A percentile compares a stretch with the other conserved stretches of the same genome.
Evolutionary conservation across 2,888 invertebrate species (phyloP).

Genomic region (Entomobrya proxima): DNA sequence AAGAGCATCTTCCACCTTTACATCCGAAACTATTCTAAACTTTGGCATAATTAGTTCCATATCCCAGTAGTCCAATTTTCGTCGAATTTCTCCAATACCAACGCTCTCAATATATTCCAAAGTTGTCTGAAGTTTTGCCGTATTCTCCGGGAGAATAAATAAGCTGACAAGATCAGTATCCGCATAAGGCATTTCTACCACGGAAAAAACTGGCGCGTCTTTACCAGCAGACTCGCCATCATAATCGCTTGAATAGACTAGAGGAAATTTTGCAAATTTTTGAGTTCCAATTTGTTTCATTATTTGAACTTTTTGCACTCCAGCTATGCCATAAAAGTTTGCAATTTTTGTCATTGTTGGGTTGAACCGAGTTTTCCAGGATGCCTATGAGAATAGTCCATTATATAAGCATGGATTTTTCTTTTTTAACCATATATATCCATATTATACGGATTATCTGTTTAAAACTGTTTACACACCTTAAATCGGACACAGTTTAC

Average conservation of each 20-base stretch:
- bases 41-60: slow-evolving; percentile 35
- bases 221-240: background rate
- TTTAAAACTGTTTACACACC: background rate
- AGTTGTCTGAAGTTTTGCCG: background rate
- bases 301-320: slow-evolving; percentile 38
- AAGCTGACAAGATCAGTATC: background rate
- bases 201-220: background rate
- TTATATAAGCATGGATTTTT: background rate
- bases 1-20: slow-evolving; percentile 19
- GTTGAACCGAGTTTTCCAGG: slow-evolving; percentile 26
- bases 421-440: background rate
- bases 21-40: slow-evolving; percentile 30
- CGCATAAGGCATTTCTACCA: slow-evolving; percentile 40
- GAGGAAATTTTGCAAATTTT: slow-evolving; percentile 14
- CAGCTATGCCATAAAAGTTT: slow-evolving; percentile 21
- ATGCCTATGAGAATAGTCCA: background rate
- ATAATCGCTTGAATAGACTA: background rate
- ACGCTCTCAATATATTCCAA: slow-evolving; percentile 8
- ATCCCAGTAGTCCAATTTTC: background rate
- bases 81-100: slow-evolving; percentile 1
- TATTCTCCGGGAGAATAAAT: slow-evolving; percentile 13
- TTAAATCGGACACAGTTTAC: slow-evolving; percentile 55
- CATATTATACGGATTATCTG: background rate
- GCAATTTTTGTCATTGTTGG: background rate
- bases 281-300: slow-evolving; percentile 27